These are phyloP conservation scores for Donacobius atricapilla DNA, from an alignment of 2,113 vertebrate species.

Conservation along the genomic window DNA sequence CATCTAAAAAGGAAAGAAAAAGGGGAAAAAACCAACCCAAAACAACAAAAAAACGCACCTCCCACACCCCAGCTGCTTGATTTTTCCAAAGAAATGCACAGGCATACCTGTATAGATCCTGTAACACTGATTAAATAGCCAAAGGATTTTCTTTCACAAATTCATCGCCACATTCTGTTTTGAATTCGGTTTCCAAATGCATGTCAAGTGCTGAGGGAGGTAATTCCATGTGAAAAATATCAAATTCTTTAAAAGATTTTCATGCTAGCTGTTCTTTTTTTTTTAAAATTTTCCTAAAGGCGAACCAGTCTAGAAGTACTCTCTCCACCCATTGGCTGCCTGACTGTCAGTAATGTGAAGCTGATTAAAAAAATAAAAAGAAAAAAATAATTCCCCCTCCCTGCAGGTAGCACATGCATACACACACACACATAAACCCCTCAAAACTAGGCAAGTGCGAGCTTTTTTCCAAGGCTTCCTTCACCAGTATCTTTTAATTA, in stretches of 20 bases:
- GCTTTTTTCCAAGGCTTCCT: neutral
- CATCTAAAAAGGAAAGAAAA: neutral
- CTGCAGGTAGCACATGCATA: accelerated
- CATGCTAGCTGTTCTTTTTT: neutral
- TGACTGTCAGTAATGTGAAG: neutral
- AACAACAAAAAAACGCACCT: neutral
- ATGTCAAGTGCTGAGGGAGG: neutral
- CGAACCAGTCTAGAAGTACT: neutral
- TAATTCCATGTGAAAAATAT: neutral
- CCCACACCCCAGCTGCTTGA: neutral
- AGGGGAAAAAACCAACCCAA: accelerated
- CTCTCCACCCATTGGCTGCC: neutral
- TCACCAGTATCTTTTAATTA: neutral
- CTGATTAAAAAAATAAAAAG: neutral
- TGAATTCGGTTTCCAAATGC: neutral
- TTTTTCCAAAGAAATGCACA: neutral
- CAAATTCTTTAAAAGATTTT: neutral
- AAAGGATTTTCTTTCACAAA: neutral
- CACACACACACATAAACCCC: neutral
- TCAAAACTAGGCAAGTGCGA: neutral
- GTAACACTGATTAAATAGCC: neutral
- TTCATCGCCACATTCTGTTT: neutral
- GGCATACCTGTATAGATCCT: neutral
- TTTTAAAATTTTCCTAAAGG: neutral
- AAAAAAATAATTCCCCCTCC: neutral